A percentile compares a stretch with the other conserved stretches of the same genome.
phyloP scores from a whole-genome alignment of 2,888 invertebrate genomes.

The Scaptomyza polygonia region DNA sequence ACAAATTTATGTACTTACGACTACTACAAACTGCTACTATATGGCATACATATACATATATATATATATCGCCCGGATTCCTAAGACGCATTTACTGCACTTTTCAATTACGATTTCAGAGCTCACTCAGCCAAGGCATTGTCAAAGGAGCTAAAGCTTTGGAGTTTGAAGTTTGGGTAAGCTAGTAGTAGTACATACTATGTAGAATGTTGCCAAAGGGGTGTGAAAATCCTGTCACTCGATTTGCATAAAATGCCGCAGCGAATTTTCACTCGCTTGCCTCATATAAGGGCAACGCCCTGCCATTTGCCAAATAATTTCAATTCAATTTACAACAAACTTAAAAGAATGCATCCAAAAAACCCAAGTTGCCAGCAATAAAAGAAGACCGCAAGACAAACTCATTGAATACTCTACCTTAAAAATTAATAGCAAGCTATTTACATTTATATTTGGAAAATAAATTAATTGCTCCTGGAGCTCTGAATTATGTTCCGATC shows the following conservation, averaged over 20 bases:
- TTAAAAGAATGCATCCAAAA: slow-evolving; percentile 28
- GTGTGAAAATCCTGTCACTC: slow-evolving; percentile 54
- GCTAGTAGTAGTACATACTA: too few relatives aligned
- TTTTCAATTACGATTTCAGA: slow-evolving; percentile 36
- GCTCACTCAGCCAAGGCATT: background rate
- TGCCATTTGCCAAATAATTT: slow-evolving; percentile 64
- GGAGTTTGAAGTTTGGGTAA: background rate
- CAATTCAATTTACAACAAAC: slow-evolving; percentile 57
- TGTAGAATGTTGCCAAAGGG: background rate
- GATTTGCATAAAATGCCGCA: slow-evolving; percentile 64
- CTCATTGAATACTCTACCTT: slow-evolving; percentile 10
- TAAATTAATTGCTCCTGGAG: too few relatives aligned
- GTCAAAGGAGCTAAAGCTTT: too few relatives aligned
- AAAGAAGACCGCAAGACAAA: background rate
- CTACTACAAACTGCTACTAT: background rate
- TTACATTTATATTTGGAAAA: too few relatives aligned
- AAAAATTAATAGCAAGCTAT: background rate
- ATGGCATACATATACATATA: background rate
- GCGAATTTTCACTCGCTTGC: slow-evolving; percentile 1
- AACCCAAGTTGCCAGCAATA: background rate
- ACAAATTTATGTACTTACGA: slow-evolving; percentile 23
- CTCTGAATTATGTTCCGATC: too few relatives aligned
- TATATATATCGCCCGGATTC: slow-evolving; percentile 5
- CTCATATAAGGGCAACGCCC: slow-evolving; percentile 1
- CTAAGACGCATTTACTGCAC: slow-evolving; percentile 14